These are phyloP conservation scores for Tapirus terrestris DNA, from an alignment of 2,113 vertebrate species.

Conservation along the genomic window DNA sequence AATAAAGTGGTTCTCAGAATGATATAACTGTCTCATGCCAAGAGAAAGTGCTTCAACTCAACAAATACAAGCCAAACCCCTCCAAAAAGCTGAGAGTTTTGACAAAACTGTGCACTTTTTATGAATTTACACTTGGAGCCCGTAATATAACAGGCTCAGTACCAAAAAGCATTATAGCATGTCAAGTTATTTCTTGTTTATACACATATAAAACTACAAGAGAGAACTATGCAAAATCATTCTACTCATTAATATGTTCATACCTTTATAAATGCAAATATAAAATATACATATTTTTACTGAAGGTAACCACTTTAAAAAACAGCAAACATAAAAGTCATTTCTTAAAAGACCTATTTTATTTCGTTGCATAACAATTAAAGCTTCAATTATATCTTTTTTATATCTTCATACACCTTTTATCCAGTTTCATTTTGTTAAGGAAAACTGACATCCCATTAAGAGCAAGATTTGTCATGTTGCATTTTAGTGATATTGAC, in stretches of 20 bases:
- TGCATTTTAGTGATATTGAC: background rate
- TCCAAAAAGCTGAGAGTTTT: background rate
- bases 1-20: background rate
- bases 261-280: background rate
- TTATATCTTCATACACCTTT: background rate
- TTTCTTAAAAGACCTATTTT: background rate
- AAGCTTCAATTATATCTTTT: background rate
- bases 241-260: background rate
- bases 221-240: background rate
- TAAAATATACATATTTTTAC: background rate
- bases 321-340: background rate
- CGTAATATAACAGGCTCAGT: background rate
- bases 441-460: background rate
- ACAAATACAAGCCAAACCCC: background rate
- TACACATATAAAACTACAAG: background rate
- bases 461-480: background rate
- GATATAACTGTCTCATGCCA: background rate
- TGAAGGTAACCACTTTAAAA: background rate
- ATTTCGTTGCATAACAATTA: background rate
- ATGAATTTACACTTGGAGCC: background rate
- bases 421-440: background rate
- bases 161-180: background rate
- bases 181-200: background rate
- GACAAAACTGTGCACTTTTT: background rate
- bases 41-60: background rate